phyloP scores from a whole-genome alignment of 2,888 invertebrate genomes.

The Meliscaeva auricollis region DNA sequence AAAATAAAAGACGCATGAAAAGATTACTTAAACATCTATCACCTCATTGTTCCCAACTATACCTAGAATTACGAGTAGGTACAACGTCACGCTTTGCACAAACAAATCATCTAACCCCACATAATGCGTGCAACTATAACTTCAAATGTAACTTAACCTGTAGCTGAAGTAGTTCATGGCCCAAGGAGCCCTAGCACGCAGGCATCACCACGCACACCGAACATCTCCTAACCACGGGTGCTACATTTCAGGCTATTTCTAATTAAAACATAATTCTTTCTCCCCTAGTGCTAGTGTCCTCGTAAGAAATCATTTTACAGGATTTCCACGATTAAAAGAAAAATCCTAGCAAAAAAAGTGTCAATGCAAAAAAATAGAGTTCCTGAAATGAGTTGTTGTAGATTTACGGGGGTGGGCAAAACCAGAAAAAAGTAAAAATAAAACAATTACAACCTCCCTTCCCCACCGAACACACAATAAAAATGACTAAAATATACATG shows the following conservation, averaged over 20 bases:
- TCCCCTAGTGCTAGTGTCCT: constrained; percentile 55
- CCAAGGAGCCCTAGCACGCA: constrained; percentile 57
- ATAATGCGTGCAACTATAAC: constrained; percentile 70
- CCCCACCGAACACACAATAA: not conserved
- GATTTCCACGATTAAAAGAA: constrained; percentile 53
- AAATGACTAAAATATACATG: constrained; percentile 70
- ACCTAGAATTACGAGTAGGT: too few relatives aligned
- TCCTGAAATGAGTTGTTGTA: not conserved
- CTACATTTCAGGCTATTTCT: constrained; percentile 70
- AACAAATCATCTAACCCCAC: constrained; percentile 66
- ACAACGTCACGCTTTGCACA: constrained; percentile 51
- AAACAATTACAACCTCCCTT: constrained; percentile 42
- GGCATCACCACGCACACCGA: constrained; percentile 27
- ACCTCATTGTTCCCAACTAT: constrained; percentile 12
- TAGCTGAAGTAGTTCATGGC: constrained; percentile 67
- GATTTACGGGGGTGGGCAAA: not conserved
- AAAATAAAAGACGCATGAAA: constrained; percentile 6
- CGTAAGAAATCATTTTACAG: constrained; percentile 72
- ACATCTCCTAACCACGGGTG: constrained; percentile 55
- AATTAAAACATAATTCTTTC: constrained; percentile 76
- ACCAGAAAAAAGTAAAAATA: constrained; percentile 52
- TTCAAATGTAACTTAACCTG: constrained; percentile 65
- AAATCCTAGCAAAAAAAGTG: constrained; percentile 20
- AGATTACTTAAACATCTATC: constrained; percentile 37
- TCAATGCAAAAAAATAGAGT: constrained; percentile 33